Percentiles rank a stretch among this genome's conserved stretches.
Conservation (phyloP, 2,113 vertebrate species). For the Clarias macrocephalus region DNA sequence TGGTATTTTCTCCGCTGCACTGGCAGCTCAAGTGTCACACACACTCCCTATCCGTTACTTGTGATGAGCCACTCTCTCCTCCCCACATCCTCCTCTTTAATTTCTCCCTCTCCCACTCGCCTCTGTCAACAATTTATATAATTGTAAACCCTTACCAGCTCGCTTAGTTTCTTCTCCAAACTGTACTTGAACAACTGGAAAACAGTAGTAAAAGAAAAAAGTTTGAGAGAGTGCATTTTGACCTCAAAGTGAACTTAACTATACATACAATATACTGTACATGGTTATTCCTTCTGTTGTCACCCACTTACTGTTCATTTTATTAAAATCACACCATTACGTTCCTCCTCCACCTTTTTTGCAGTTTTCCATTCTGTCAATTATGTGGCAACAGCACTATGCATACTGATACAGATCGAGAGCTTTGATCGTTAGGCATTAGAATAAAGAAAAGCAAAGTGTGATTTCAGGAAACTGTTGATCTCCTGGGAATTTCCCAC, state of each 20-base stretch:
- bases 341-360: neutral
- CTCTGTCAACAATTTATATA: constrained; percentile 70
- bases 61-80: constrained; percentile 72
- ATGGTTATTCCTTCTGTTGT: neutral
- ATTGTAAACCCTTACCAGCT: constrained; percentile 86
- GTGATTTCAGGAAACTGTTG: neutral
- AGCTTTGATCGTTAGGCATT: neutral
- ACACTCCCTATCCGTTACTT: constrained; percentile 77
- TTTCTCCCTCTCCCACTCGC: constrained; percentile 68
- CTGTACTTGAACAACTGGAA: constrained; percentile 91
- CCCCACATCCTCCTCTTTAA: constrained; percentile 67
- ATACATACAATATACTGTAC: neutral
- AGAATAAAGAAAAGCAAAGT: neutral
- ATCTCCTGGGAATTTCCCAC: too few relatives aligned
- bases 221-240: neutral
- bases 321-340: too few relatives aligned
- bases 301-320: neutral
- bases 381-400: neutral
- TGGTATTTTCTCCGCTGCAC: constrained; percentile 73
- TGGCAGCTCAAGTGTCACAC: constrained; percentile 75
- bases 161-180: constrained; percentile 89
- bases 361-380: neutral
- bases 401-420: neutral
- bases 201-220: constrained; percentile 61
- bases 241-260: neutral